Conservation (phyloP, 64 coral and sea anemone genomes). For the Porites lutea region DNA sequence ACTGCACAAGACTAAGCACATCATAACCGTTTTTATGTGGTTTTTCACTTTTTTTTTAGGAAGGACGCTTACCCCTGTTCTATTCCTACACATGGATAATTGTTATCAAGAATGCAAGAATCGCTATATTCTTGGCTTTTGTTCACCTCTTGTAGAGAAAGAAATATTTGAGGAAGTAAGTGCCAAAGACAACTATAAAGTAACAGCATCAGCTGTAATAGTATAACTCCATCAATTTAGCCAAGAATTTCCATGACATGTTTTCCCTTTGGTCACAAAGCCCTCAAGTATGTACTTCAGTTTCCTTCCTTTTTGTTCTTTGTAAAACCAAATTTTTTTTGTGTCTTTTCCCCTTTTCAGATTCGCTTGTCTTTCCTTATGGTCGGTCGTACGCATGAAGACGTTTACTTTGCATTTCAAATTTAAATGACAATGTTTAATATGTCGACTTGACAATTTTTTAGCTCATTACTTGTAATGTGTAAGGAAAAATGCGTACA, state of each 20-base stretch:
- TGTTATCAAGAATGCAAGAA: constrained; percentile 66
- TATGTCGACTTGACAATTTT: neutral
- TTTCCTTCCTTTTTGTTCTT: neutral
- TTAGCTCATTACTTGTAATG: neutral
- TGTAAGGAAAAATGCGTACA: neutral
- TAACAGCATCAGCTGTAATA: neutral
- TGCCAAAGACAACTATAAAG: neutral
- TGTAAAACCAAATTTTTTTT: too few species aligned
- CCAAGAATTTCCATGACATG: neutral
- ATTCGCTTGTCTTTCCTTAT: constrained; percentile 52
- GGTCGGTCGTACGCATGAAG: constrained; percentile 19
- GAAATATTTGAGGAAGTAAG: constrained; percentile 50
- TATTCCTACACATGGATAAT: constrained; percentile 60
- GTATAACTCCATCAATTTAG: neutral
- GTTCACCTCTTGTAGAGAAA: constrained; percentile 36
- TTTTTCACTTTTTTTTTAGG: neutral
- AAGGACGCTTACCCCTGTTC: constrained; percentile 8
- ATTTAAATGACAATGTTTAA: neutral
- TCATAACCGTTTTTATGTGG: too few species aligned
- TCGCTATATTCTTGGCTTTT: constrained; percentile 29
- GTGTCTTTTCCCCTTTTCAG: neutral
- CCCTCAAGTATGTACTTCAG: neutral
- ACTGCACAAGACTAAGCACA: too few species aligned
- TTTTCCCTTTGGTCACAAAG: neutral
- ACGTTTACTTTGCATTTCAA: constrained; percentile 22